Conservation (phyloP, 2,888 invertebrate species). For the Taenaris catops region DNA sequence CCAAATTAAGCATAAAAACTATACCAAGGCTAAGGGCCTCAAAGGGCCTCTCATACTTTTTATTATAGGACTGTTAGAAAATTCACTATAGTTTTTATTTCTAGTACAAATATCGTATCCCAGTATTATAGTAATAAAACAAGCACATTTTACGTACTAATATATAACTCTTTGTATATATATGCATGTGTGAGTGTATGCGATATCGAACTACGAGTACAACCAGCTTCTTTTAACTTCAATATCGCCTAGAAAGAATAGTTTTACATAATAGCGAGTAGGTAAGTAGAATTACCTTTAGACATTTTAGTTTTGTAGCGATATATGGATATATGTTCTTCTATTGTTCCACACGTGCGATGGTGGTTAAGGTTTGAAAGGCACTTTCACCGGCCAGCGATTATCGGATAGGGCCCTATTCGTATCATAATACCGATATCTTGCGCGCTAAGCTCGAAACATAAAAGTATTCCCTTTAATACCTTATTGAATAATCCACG, state of each 20-base stretch:
- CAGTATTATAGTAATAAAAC: no score
- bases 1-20: no score
- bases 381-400: slow-evolving; percentile 27
- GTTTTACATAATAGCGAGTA: background rate
- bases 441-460: slow-evolving; percentile 26
- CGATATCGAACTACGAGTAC: no score
- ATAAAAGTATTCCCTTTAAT: slow-evolving; percentile 42
- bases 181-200: no score
- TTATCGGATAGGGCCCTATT: slow-evolving; percentile 31
- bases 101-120: no score
- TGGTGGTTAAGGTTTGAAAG: slow-evolving; percentile 14
- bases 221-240: no score
- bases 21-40: no score
- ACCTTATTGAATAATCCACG: slow-evolving; percentile 64
- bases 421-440: slow-evolving; percentile 41
- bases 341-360: slow-evolving; percentile 16
- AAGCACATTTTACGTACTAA: no score
- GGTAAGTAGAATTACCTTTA: background rate
- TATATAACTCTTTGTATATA: no score
- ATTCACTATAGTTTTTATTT: no score
- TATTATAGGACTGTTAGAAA: no score
- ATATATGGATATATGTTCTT: slow-evolving; percentile 2
- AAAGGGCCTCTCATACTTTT: no score
- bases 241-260: background rate
- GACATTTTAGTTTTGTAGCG: background rate